phyloP scores from a whole-genome alignment of 2,113 vertebrate genomes.

The Rattus norvegicus region DNA sequence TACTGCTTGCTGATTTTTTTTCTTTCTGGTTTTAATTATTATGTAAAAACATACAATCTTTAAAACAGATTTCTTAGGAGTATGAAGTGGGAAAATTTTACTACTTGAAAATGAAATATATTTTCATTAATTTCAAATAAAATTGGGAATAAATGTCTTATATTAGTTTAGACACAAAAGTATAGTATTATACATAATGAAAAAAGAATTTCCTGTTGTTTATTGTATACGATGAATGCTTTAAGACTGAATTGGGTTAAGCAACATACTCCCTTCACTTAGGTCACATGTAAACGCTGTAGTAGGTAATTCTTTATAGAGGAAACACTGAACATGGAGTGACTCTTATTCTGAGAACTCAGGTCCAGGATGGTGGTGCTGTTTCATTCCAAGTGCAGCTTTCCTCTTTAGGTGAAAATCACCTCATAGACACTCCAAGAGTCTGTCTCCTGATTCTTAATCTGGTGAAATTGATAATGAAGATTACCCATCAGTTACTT shows the following conservation, averaged over 20 bases:
- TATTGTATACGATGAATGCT: background rate
- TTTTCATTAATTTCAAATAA: constrained; percentile 57
- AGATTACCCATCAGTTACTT: background rate
- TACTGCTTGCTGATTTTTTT: constrained; percentile 55
- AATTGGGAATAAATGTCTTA: constrained; percentile 45
- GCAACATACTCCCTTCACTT: constrained; percentile 13
- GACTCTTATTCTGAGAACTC: background rate
- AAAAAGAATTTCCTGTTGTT: constrained; percentile 19
- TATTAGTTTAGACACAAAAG: background rate
- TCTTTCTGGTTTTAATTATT: constrained; percentile 63
- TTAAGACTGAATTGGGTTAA: constrained; percentile 43
- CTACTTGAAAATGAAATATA: constrained; percentile 45
- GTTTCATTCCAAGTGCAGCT: background rate
- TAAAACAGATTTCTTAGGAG: constrained; percentile 55
- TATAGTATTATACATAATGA: background rate
- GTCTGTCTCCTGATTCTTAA: background rate
- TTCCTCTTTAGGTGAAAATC: background rate
- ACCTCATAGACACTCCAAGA: background rate
- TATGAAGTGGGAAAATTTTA: constrained; percentile 47
- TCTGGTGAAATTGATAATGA: background rate
- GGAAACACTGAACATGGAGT: background rate
- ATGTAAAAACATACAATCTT: constrained; percentile 36
- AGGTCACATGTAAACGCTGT: background rate
- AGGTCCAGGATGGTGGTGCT: background rate
- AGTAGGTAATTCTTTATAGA: background rate